phyloP scores from a whole-genome alignment of 2,888 invertebrate genomes.

The Lacanobia oleracea region DNA sequence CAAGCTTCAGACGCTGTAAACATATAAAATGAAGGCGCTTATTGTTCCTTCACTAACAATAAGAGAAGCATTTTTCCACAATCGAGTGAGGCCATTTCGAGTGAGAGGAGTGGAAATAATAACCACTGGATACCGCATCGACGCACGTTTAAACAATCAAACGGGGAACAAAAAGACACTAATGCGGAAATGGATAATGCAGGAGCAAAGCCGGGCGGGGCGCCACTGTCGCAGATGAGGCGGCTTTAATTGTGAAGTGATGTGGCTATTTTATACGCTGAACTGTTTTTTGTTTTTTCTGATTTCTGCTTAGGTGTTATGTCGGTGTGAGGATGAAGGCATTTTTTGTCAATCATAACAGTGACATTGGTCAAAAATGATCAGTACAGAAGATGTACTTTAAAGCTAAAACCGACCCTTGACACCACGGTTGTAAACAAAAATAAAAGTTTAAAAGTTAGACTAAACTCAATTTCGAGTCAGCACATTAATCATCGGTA shows the following conservation, averaged over 20 bases:
- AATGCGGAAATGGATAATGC: slow-evolving; percentile 90
- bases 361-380: neutral
- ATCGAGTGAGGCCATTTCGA: slow-evolving; percentile 88
- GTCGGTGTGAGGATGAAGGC: neutral
- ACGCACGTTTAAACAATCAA: slow-evolving; percentile 90
- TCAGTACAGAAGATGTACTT: too few species aligned
- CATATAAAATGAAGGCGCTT: slow-evolving; percentile 88
- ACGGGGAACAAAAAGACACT: slow-evolving; percentile 89
- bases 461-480: slow-evolving; percentile 19
- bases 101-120: slow-evolving; percentile 88
- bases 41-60: slow-evolving; percentile 89
- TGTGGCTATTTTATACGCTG: neutral
- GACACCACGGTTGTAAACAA: neutral
- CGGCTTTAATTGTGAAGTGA: slow-evolving; percentile 12
- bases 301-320: neutral
- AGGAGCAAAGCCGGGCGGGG: slow-evolving; percentile 67
- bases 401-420: neutral
- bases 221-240: slow-evolving; percentile 47
- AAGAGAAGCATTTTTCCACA: slow-evolving; percentile 89
- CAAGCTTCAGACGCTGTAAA: slow-evolving; percentile 88
- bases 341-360: too few species aligned
- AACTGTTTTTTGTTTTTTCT: neutral
- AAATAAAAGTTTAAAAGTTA: slow-evolving; percentile 3
- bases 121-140: slow-evolving; percentile 89
- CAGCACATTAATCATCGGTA: slow-evolving; percentile 22